phyloP scores from a whole-genome alignment of 35 echinoderm and acorn worm genomes.

The Heliocidaris tuberculata region DNA sequence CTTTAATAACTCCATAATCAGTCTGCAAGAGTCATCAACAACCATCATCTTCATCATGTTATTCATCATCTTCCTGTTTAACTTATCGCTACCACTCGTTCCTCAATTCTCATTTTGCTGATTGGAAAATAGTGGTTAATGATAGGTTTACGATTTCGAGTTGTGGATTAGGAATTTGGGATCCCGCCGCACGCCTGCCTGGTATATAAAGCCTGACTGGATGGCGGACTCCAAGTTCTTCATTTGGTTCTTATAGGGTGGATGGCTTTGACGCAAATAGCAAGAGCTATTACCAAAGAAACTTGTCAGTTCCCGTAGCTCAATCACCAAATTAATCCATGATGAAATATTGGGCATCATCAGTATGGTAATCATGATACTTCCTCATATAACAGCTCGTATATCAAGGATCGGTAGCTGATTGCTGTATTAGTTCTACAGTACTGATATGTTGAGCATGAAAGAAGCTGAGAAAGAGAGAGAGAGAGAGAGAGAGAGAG shows the following conservation, averaged over 20 bases:
- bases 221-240: not conserved
- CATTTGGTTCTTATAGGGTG: not conserved
- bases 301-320: slow-evolving; percentile 43
- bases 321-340: slow-evolving; percentile 54
- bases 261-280: slow-evolving; percentile 37
- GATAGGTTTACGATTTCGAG: slow-evolving; percentile 47
- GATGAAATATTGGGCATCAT: slow-evolving; percentile 31
- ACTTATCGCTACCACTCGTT: slow-evolving; percentile 6
- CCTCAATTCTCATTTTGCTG: slow-evolving; percentile 34
- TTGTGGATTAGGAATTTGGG: slow-evolving; percentile 20
- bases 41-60: not conserved
- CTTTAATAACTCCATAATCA: slow-evolving; percentile 25
- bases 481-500: not conserved
- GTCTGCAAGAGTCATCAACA: slow-evolving; percentile 39
- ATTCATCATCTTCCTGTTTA: slow-evolving; percentile 47
- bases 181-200: not conserved
- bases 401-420: slow-evolving; percentile 28
- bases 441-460: not conserved
- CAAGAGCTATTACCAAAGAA: slow-evolving; percentile 31
- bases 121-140: slow-evolving; percentile 52
- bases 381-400: not conserved
- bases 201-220: not conserved
- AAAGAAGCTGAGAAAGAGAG: not conserved
- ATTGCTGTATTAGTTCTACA: not conserved
- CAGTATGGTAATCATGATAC: slow-evolving; percentile 17